phyloP scores from a whole-genome alignment of 2,797 vertebrate genomes.

The Poeciliopsis infans region DNA sequence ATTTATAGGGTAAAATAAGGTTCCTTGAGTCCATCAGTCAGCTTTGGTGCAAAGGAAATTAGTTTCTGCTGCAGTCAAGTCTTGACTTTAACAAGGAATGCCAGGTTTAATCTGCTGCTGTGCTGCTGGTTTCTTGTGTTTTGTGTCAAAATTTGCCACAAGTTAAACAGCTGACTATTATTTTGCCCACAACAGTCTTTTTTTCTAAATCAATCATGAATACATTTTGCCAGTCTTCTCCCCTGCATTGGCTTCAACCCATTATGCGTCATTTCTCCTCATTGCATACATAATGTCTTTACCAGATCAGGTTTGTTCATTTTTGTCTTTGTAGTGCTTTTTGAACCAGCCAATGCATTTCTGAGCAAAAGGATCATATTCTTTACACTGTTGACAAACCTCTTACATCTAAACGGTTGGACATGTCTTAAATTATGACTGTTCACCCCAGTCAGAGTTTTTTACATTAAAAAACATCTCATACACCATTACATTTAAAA shows the following conservation, averaged over 20 bases:
- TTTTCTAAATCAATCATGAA: background rate
- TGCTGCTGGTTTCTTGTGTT: conserved; percentile 3
- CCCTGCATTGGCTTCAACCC: conserved; percentile 8
- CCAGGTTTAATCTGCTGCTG: conserved; percentile 1
- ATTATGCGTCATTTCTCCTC: conserved; percentile 12
- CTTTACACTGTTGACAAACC: background rate
- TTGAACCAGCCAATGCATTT: background rate
- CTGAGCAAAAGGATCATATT: background rate
- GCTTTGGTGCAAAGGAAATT: conserved; percentile 65
- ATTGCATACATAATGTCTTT: conserved; percentile 1
- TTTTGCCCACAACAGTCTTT: background rate
- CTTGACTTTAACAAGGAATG: conserved; percentile 33
- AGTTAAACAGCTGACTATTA: background rate
- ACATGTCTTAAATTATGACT: background rate
- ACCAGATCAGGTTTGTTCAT: conserved; percentile 6
- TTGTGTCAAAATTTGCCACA: background rate
- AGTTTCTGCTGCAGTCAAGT: conserved; percentile 50
- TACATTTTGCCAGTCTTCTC: conserved; percentile 6
- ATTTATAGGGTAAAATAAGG: conserved; percentile 74
- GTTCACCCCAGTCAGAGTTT: too few relatives aligned
- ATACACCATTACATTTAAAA: background rate
- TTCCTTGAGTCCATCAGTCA: conserved; percentile 69
- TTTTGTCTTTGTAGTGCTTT: conserved; percentile 6
- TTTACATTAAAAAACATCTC: too few relatives aligned
- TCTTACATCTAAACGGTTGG: background rate